These are phyloP conservation scores for Odontophorus gujanensis DNA, from an alignment of 2,113 vertebrate genomes.

Conservation along the genomic window DNA sequence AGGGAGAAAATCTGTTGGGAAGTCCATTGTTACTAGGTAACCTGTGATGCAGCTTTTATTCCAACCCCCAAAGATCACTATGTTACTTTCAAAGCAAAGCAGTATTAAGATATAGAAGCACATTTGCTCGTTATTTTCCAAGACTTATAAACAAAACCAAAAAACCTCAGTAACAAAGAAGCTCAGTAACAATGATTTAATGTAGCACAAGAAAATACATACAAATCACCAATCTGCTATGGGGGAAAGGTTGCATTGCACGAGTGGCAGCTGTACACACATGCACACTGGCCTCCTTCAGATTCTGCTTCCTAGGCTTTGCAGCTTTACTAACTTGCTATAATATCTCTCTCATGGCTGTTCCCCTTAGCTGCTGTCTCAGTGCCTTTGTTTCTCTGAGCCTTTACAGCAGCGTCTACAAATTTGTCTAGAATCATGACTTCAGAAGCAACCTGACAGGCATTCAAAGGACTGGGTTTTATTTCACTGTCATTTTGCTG, in stretches of 20 bases:
- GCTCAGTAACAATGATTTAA: neutral
- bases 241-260: neutral
- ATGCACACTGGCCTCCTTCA: neutral
- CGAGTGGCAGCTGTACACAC: neutral
- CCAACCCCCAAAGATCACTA: neutral
- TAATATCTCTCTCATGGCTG: neutral
- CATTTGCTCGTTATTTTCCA: neutral
- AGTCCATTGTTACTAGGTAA: neutral
- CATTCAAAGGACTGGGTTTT: slow-evolving; percentile 23
- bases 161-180: neutral
- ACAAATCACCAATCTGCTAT: neutral
- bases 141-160: neutral
- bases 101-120: neutral
- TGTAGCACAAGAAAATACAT: neutral
- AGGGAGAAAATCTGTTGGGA: neutral
- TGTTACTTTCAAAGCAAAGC: neutral
- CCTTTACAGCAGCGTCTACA: neutral
- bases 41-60: neutral
- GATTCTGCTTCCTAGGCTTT: neutral
- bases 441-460: slow-evolving; percentile 33
- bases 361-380: slow-evolving; percentile 18
- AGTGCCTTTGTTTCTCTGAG: neutral
- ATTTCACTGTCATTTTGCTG: slow-evolving; percentile 35
- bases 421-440: slow-evolving; percentile 7
- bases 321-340: neutral